Base-by-base conservation (phyloP, 2,888 invertebrate genomes). In the Cosmopolites sordidus region DNA sequence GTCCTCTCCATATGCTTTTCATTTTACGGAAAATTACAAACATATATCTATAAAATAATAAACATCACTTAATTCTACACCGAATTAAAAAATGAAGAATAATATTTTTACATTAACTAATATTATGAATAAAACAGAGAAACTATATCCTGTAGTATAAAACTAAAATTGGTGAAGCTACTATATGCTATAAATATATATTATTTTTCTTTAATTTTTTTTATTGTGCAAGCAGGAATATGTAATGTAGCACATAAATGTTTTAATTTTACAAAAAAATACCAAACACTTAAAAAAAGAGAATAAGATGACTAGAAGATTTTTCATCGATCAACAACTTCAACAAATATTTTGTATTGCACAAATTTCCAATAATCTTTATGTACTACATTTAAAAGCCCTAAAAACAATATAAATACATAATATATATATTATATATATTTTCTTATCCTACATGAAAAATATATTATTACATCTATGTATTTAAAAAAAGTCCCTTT, bases 401-500 rank as follows among this genome's bases (percentile, higher is more conserved):
- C 60, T 53, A 49, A 59, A 60, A 60, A 61, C 56, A 63, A 59
- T 52, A 56, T 55, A 59, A 58, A 63, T 61, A 62, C 58, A 61
- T 60, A 63, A 61, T 61, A 59, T 51, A 56, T 57, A 58, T 60
- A 59, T 62, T 59, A 59, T 55, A 55, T 55, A 61, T 59, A 60
- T 60, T 62, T 56, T 60, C 54, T 58, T 62, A 59, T 56, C 56
- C 54, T 49, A 47, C 56, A 53, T 56, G 54, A 50, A 57, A 58
- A 61, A 57, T 59, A 61, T 60, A 48, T 48, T 43, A 49, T 52
- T 55, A 52, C 15, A 43, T 54, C 43, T 45, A 54, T 49, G 8
- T 50, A 41, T 40, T 15, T 51, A 42, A 46, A 47, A 29, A 62
- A 63, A 63, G 61, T 64, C 67, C 69, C 69, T 62, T 64, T 66